phyloP scores from a whole-genome alignment of 2,797 vertebrate genomes.

The Artibeus jamaicensis region DNA sequence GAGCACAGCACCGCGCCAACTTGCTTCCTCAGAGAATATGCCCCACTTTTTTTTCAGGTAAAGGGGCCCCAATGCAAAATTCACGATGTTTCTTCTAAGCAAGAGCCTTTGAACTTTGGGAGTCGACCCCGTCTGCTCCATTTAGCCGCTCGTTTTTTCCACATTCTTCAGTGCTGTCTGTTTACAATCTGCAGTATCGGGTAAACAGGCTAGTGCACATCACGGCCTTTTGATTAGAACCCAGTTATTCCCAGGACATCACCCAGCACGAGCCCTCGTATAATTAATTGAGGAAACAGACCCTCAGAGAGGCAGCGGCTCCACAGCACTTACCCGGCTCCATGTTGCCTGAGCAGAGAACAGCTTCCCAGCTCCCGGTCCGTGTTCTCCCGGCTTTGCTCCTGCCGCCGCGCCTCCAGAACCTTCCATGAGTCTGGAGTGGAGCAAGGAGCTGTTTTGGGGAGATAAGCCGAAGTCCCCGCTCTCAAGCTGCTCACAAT shows the following conservation, averaged over 20 bases:
- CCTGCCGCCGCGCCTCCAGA: not conserved
- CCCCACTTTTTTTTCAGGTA: not conserved
- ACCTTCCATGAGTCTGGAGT: not conserved
- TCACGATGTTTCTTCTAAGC: not conserved
- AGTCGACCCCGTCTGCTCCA: not conserved
- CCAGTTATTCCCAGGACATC: not conserved
- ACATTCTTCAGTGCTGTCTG: not conserved
- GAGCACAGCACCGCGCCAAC: not conserved
- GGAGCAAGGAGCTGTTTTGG: not conserved
- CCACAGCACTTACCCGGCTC: accelerated
- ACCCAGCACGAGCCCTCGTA: not conserved
- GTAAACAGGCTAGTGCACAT: not conserved
- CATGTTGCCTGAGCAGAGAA: not conserved
- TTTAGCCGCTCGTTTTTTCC: not conserved
- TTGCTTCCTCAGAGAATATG: not conserved
- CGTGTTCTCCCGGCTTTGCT: no score
- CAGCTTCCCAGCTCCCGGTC: not conserved
- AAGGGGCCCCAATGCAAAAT: not conserved
- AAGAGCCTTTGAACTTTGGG: not conserved
- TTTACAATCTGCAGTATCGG: not conserved
- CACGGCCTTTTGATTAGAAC: not conserved
- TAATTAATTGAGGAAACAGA: not conserved
- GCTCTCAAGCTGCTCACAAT: no score
- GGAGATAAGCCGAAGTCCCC: not conserved
- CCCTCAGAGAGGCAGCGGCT: no score